Evolutionary conservation across 2,113 vertebrate genomes (phyloP).

Genomic region (Ictalurus punctatus): DNA sequence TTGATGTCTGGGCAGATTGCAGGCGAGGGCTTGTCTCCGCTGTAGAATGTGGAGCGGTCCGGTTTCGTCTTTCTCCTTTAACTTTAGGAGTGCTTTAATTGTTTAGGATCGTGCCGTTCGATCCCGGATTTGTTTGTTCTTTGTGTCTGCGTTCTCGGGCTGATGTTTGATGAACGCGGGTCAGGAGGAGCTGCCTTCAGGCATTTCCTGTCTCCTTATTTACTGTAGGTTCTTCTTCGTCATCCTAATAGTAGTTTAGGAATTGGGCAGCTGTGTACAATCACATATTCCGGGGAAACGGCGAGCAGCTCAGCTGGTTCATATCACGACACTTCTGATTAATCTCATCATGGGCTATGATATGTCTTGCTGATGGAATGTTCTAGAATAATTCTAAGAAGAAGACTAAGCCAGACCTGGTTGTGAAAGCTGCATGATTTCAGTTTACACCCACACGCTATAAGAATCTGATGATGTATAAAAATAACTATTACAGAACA

Average conservation of each 20-base stretch:
- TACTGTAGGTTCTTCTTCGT: neutral
- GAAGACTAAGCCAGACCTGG: neutral
- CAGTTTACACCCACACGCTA: neutral
- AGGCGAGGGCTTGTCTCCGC: slow-evolving; percentile 1
- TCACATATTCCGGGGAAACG: neutral
- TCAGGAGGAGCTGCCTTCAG: neutral
- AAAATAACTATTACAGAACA: neutral
- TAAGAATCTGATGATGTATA: neutral
- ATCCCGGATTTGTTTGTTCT: neutral
- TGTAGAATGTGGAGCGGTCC: neutral
- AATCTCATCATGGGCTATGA: neutral
- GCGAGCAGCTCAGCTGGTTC: slow-evolving; percentile 2
- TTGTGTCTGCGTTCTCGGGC: neutral
- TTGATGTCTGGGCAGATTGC: neutral
- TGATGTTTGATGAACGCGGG: neutral
- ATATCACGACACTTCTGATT: neutral
- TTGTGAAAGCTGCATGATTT: neutral
- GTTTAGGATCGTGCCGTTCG: too few species aligned
- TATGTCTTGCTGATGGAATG: neutral
- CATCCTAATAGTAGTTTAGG: neutral
- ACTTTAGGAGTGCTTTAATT: too few species aligned
- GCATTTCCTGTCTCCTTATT: neutral
- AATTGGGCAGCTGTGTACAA: neutral
- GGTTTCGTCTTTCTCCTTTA: too few species aligned
- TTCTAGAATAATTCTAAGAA: neutral